Evolutionary conservation across 2,888 invertebrate genomes (phyloP).

Genomic region (Oxyscelio sp.): DNA sequence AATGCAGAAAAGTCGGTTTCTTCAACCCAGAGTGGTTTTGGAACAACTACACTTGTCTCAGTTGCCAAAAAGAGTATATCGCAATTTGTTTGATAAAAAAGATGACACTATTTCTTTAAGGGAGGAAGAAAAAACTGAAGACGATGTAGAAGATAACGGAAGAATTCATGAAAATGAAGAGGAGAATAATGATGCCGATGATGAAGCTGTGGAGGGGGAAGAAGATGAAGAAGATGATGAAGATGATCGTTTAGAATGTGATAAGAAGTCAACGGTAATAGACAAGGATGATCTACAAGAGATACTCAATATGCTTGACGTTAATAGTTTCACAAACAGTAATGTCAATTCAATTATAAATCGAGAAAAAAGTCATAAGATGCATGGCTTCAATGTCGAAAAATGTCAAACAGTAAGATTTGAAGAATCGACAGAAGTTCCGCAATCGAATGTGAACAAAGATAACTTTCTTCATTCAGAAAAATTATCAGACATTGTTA

Average conservation of each 20-base stretch:
- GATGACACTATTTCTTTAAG: slow-evolving; percentile 35
- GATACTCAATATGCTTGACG: slow-evolving; percentile 85
- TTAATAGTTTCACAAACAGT: slow-evolving; percentile 73
- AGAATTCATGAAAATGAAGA: slow-evolving; percentile 73
- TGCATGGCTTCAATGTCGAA: slow-evolving; percentile 9
- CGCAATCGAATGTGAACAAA: slow-evolving; percentile 12
- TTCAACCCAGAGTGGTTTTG: slow-evolving; percentile 87
- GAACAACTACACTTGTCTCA: slow-evolving; percentile 85
- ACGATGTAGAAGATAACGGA: slow-evolving; percentile 64
- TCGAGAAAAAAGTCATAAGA: slow-evolving; percentile 31
- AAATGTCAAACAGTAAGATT: slow-evolving; percentile 30
- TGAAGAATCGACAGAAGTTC: slow-evolving; percentile 16
- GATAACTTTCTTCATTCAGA: slow-evolving; percentile 46
- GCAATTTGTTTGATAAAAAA: slow-evolving; percentile 45
- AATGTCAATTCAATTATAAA: slow-evolving; percentile 50
- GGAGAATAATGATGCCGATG: slow-evolving; percentile 77
- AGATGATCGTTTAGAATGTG: slow-evolving; percentile 62
- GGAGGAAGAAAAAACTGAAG: slow-evolving; percentile 68
- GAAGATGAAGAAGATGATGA: slow-evolving; percentile 74
- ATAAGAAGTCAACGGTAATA: slow-evolving; percentile 70
- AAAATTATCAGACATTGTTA: slow-evolving; percentile 63
- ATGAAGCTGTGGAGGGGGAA: slow-evolving; percentile 62
- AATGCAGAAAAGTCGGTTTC: slow-evolving; percentile 81
- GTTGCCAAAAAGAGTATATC: slow-evolving; percentile 76
- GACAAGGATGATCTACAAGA: slow-evolving; percentile 84